These are phyloP conservation scores for Coracias cyanogaster DNA, from an alignment of 2,797 vertebrate species.

Conservation along the genomic window DNA sequence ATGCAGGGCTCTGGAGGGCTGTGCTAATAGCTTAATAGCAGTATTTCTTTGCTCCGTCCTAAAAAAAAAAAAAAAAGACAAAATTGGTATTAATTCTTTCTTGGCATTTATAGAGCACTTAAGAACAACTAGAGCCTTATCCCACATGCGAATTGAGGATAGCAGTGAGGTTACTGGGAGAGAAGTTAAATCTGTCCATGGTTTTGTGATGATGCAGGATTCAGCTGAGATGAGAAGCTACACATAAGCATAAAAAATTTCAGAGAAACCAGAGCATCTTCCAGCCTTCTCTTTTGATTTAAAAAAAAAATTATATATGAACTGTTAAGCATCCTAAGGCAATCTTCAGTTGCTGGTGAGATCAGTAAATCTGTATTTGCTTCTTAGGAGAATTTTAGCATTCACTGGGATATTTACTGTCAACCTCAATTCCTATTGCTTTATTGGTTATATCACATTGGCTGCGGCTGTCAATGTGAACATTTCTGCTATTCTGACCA, in stretches of 20 bases:
- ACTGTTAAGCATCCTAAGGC: not conserved
- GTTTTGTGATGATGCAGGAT: not conserved
- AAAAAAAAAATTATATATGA: constrained; percentile 6
- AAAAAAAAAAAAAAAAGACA: not conserved
- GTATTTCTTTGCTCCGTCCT: not conserved
- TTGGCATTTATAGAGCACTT: not conserved
- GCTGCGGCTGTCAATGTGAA: not conserved
- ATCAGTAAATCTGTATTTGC: constrained; percentile 1
- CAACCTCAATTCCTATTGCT: not conserved
- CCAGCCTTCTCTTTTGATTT: constrained; percentile 43
- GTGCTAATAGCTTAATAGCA: not conserved
- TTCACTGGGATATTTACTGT: not conserved
- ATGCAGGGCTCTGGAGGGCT: not conserved
- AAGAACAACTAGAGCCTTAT: not conserved
- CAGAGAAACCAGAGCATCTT: not conserved
- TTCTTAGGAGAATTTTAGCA: not conserved
- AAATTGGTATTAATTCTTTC: not conserved
- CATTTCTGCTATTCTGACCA: not conserved
- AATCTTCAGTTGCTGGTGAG: not conserved
- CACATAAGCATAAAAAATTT: not conserved
- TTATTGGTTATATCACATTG: not conserved
- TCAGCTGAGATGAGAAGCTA: not conserved
- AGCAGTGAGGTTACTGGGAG: not conserved
- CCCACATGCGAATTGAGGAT: not conserved
- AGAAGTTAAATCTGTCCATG: not conserved